Percentiles rank a stretch among this genome's conserved stretches.
These are phyloP conservation scores for Macropis europaea DNA, from an alignment of 2,888 invertebrate species.

Conservation along the genomic window DNA sequence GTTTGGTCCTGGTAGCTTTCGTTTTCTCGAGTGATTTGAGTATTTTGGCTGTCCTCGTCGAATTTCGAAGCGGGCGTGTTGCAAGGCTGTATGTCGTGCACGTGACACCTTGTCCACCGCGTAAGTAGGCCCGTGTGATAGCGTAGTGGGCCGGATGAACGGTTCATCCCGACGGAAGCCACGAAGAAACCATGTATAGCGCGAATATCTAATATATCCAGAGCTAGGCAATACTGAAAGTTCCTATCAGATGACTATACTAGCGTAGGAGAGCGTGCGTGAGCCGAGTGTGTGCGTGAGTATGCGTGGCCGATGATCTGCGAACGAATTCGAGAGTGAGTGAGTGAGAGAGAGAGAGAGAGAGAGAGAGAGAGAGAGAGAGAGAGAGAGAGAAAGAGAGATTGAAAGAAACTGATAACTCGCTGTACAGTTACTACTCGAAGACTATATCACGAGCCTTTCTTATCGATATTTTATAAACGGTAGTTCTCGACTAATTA, in stretches of 20 bases:
- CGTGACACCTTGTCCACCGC: conserved; percentile 52
- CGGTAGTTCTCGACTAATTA: conserved; percentile 65
- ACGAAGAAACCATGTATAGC: conserved; percentile 62
- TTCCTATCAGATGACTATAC: conserved; percentile 79
- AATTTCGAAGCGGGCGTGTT: conserved; percentile 56
- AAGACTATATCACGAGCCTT: conserved; percentile 57
- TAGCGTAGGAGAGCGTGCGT: conserved; percentile 69
- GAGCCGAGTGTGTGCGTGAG: no score
- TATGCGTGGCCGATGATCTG: no score
- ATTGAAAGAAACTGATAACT: conserved; percentile 34
- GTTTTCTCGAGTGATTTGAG: no score
- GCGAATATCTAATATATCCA: conserved; percentile 77
- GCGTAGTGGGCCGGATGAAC: conserved; percentile 74
- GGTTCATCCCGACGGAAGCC: conserved; percentile 48
- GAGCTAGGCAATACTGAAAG: conserved; percentile 80
- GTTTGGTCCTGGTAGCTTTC: no score
- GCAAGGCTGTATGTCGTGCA: conserved; percentile 60
- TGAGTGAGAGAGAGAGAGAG: conserved; percentile 33
- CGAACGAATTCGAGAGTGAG: conserved; percentile 43
- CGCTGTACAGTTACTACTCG: conserved; percentile 75
- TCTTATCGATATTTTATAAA: conserved; percentile 69
- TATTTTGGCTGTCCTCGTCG: background rate
- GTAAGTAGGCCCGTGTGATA: conserved; percentile 77
- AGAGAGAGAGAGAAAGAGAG: conserved; percentile 21
- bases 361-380: conserved; percentile 46